Evolutionary conservation across 2,888 invertebrate species (phyloP), one percentile per base, ranked within the genome.

Genomic region (Erynnis tages): DNA sequence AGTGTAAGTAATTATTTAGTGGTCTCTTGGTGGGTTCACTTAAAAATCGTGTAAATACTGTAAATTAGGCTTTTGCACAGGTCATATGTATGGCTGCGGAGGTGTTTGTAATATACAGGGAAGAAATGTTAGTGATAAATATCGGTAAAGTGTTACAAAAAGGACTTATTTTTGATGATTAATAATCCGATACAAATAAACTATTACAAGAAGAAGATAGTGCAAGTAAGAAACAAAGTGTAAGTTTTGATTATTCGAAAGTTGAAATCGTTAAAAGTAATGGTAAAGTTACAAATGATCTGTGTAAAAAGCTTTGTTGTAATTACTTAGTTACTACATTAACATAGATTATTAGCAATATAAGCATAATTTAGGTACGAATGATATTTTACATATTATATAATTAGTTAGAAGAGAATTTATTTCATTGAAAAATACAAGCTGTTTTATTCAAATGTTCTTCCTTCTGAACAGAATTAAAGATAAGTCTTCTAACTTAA

Each of bases 401-500:
- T 21, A 35, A 66, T 69, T 79, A 84, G 79, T 76, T 82, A 82
- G 79, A 76, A 75, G 73, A 70, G 67, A 79, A 76, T 69, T 78
- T 64, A 72, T 79, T 81, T 79, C 56, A 67, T 65, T 60, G 68
- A 67, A 37, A 72, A 63, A 55, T 60, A 69, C 69, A 57, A 54
- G 54, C 56, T 72, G 66, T 73, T 72, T 63, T 73, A 69, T 59
- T 61, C 54, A 60, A 68, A 67, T 63, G 71, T 73, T 76, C 76
- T 78, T 77, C 76, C 72, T 70, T 69, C 70, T 67, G 66, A 66
- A 63, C 64, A 41, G 57, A 35, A 54, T 52, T 57, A 58, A 55
- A 47, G 16, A 27, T 40, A 45, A 61, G 47, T 35, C 34, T 41
- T 50, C 16, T 50, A 19, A 19, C 27, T 17, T 40, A 32, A 3